These are phyloP conservation scores for Ophiodon elongatus DNA, from an alignment of 2,113 vertebrate genomes.

Conservation along the genomic window DNA sequence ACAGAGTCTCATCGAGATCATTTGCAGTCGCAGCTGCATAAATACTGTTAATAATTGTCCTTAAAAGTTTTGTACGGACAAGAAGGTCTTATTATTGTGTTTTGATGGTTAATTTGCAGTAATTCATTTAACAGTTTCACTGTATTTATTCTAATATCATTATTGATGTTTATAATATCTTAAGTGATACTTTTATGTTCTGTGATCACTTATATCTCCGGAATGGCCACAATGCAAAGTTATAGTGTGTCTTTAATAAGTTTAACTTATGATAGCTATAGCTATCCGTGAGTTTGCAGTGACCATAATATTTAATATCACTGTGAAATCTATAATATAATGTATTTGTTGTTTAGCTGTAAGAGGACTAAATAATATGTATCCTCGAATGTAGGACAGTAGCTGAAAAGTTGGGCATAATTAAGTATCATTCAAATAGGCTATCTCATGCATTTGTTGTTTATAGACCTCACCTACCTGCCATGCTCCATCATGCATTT, in stretches of 20 bases:
- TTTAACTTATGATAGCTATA: neutral
- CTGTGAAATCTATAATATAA: neutral
- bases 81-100: neutral
- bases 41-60: slow-evolving; percentile 25
- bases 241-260: neutral
- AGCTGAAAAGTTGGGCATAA: neutral
- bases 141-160: neutral
- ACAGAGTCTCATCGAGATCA: slow-evolving; percentile 12
- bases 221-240: too few species aligned
- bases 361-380: neutral
- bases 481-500: neutral
- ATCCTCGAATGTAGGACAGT: neutral
- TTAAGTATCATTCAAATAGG: neutral
- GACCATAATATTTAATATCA: neutral
- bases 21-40: slow-evolving; percentile 51
- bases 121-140: neutral
- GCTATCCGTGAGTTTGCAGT: neutral
- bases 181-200: neutral
- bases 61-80: neutral
- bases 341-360: neutral
- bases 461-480: neutral
- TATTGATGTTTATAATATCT: neutral
- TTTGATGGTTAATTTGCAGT: neutral
- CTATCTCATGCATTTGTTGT: neutral
- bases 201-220: too few species aligned